phyloP scores from a whole-genome alignment of 2,113 vertebrate species.

The Chaetura pelagica region DNA sequence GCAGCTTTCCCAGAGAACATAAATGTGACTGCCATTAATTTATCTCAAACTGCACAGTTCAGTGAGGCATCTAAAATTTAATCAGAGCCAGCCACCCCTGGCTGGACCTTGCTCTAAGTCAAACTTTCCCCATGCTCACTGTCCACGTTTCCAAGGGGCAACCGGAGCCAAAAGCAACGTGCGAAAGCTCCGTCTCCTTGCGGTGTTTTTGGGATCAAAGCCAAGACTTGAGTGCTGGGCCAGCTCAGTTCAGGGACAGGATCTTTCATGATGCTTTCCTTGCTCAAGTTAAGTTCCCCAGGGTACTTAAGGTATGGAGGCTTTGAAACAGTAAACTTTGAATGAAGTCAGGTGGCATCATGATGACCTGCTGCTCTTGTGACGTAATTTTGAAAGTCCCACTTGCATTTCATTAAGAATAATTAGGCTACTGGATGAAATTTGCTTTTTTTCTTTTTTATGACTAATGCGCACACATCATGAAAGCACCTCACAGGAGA shows the following conservation, averaged over 20 bases:
- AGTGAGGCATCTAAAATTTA: neutral
- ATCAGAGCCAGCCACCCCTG: neutral
- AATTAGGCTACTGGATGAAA: neutral
- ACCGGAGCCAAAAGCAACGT: accelerated
- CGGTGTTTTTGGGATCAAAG: neutral
- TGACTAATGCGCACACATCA: neutral
- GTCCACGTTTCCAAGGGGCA: neutral
- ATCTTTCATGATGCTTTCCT: neutral
- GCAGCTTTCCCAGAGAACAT: neutral
- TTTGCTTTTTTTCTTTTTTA: neutral
- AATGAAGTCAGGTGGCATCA: neutral
- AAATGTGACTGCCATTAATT: neutral
- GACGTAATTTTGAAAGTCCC: neutral
- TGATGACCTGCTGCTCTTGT: neutral
- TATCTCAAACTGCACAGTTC: neutral
- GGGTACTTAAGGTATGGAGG: neutral
- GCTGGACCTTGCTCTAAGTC: neutral
- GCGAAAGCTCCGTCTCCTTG: neutral
- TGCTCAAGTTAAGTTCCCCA: neutral
- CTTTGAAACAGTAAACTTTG: neutral
- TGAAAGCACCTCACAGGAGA: neutral
- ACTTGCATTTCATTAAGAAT: neutral
- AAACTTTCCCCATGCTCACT: neutral
- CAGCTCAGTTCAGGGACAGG: neutral
- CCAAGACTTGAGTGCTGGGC: neutral